Evolutionary conservation across 2,888 invertebrate genomes (phyloP).

Genomic region (Clusia tigrina): DNA sequence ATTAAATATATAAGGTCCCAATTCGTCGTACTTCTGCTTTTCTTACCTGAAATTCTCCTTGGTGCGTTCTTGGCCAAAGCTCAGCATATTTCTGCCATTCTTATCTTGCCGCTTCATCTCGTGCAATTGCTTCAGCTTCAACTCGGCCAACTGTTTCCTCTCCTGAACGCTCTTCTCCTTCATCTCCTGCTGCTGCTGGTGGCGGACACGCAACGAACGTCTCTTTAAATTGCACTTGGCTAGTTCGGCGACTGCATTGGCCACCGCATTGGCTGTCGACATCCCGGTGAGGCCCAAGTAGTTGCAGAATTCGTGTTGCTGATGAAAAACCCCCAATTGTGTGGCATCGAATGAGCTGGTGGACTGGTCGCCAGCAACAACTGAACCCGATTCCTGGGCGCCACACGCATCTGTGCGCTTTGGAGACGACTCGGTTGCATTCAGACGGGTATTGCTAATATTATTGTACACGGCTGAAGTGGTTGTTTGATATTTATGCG

Average conservation of each 20-base stretch:
- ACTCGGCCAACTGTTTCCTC: constrained; percentile 7
- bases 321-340: constrained; percentile 39
- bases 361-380: neutral
- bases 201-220: constrained; percentile 55
- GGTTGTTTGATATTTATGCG: constrained; percentile 34
- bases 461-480: neutral
- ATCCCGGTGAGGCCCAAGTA: constrained; percentile 60
- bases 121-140: constrained; percentile 17
- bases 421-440: constrained; percentile 14
- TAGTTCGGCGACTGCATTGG: constrained; percentile 52
- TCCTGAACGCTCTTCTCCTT: constrained; percentile 36
- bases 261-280: constrained; percentile 59
- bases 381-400: neutral
- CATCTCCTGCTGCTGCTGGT: constrained; percentile 48
- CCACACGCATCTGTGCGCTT: constrained; percentile 6
- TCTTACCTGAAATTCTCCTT: too few species aligned
- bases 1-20: too few species aligned
- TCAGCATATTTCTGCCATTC: neutral
- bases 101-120: constrained; percentile 7
- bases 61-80: too few species aligned
- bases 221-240: constrained; percentile 52
- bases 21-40: too few species aligned
- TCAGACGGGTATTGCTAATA: neutral
- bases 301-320: constrained; percentile 63
- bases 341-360: neutral